Evolutionary conservation across 2,113 vertebrate genomes (phyloP), one percentile per base, ranked within the genome.

Genomic region (Morone saxatilis): DNA sequence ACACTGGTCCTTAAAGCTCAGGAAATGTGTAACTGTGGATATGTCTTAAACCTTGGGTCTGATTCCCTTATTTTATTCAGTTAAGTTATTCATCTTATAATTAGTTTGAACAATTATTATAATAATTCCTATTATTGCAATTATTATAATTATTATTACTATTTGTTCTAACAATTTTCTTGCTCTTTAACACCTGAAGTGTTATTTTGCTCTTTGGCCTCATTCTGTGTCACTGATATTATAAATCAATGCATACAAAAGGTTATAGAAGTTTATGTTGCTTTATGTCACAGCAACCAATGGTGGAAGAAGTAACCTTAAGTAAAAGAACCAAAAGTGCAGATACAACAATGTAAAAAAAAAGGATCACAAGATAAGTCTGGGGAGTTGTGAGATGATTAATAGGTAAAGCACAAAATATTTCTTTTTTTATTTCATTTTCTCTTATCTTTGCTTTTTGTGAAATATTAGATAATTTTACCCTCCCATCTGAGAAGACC

Each of bases 11-110:
- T 78, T 74, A 56, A 78, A 36, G 36, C 66, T 78, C 48, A 66
- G 80, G 22, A 88, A 84, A 70, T 48, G 57, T 74, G 54, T 22
- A 74, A 31, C 14, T 25, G 12, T 60, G 43, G 13, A 40, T 70
- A 12, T 78, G 70, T 41, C 7, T 63, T 45, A 22, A 60, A 61
- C 19, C 19, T 6, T 45, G 4, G 17, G 3, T 45, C 4, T 77
- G 78, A 68, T 22, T 71, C 13, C 36, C 13, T 40, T 1, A 40
- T 81, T 81, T 85, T 71, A 56, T 68, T 71, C 75, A 74, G 45
- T 66, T 43, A 41, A 59, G 22, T 17, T 40, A 36, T 47, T 76
- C 72, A 5, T 31, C 1, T 40, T 53, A 40, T 13, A 53, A 5
- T 57, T 59, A 47, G 7, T 66, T 71, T 60, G 3, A 73, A 22